Base-by-base conservation (phyloP, 2,797 vertebrate species). In the Notolepis coatsorum region DNA sequence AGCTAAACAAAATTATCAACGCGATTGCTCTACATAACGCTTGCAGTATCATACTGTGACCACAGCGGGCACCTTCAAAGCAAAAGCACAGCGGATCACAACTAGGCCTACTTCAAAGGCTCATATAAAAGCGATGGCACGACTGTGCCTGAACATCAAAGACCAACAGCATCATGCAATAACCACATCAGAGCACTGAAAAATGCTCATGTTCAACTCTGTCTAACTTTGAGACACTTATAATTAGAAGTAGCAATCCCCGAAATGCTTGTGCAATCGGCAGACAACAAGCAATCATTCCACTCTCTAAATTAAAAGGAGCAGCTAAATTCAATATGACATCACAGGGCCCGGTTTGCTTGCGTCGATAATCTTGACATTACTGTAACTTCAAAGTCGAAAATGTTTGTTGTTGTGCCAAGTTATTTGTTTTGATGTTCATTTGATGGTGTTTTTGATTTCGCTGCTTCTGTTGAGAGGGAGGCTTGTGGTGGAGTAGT, bases 131-230 rank as follows among this genome's bases (percentile, higher is more conserved):
- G 79, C 78, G 69, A 88, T 72, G 75, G 79, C 62, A 70, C 67
- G 30, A 86, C 72, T 79, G 82, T 80, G 77, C 64, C 65, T 71
- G 63, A 78, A 86, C 85, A 85, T 91, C 88, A 89, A 89, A 89
- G 85, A 69, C 37, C 39, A 39, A 61, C 77, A 64, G 61, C 73
- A 85, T 80, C 75, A 73, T 71, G 82, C 84, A 84, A 84, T 84
- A 82, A 75, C 62, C 59, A 79, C 78, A 85, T 86, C 77, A 82
- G 73, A 88, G 80, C 59, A 57, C 38, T 31, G 35, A 33, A 38
- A 6, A n/a, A 12, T 25, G 54, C 58, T 18, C 23, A 27, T 48
- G 55, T 75, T 86, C 67, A n/a, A n/a, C n/a, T n/a, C n/a, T n/a
- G n/a, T n/a, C n/a, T n/a, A n/a, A n/a, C n/a, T n/a, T n/a, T n/a